Base-by-base conservation (phyloP, 2,888 invertebrate species). In the Pristionchus entomophagus region DNA sequence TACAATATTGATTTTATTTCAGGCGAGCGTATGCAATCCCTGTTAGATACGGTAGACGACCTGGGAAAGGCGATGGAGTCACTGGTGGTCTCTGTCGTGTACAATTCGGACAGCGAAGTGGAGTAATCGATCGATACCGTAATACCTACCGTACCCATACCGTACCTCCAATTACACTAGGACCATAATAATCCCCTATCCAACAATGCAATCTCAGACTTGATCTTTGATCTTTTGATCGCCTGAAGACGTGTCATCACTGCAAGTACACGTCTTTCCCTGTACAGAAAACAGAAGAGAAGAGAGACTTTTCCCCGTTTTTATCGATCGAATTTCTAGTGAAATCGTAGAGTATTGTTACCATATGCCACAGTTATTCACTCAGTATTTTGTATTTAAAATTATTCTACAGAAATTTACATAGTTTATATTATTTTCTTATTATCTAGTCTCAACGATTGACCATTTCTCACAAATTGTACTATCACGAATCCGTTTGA, bases 1-100 rank as follows among this genome's bases (percentile, higher is more conserved):
- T n/a, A 59, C 45, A 45, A 45, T 45, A 45, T 45, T 14, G 45
- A 45, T 77, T n/a, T 19, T 56, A 22, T 85, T 85, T 17, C 77
- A 85, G 85, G 85, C 53, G 85, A 85, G 77, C 95, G 95, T 92
- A 95, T 93, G 91, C 91, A 92, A 56, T 87, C 88, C 56, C 88
- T 93, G 78, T 89, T 92, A 88, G 89, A 89, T 41, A 93, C 93
- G 26, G 93, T 92, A 59, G 96, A 96, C 94, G 96, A 97, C 94
- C 95, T 97, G 90, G 90, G 90, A 19, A 65, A 56, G 96, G 97
- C 97, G 87, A 96, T 97, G 91, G 96, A 97, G 93, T 96, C 96
- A 93, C 95, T 97, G 93, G 97, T 97, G 89, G 96, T 96, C 77
- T 97, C 96, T 84, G 97, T 97, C 96, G 96, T 96, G 69, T 96